phyloP scores from a whole-genome alignment of 2,113 vertebrate genomes.

The Pseudois nayaur region DNA sequence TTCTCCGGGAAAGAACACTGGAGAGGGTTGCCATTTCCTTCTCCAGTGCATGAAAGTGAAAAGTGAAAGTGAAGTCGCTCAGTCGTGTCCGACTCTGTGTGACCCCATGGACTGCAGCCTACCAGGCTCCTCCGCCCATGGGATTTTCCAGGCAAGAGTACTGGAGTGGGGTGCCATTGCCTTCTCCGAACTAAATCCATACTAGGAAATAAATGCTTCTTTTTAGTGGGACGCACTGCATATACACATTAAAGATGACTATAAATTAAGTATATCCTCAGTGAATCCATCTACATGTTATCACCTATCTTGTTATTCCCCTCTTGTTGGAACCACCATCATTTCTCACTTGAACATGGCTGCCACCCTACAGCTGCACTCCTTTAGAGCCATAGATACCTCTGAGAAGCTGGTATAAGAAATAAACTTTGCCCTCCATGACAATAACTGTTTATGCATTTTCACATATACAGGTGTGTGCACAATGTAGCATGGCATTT shows the following conservation, averaged over 20 bases:
- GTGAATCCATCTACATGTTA: background rate
- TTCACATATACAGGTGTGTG: background rate
- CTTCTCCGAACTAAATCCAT: background rate
- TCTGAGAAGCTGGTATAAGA: background rate
- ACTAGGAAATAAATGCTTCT: background rate
- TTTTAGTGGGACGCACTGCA: background rate
- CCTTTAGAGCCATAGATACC: background rate
- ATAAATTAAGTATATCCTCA: background rate
- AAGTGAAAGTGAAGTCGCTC: too few relatives aligned
- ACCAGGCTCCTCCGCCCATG: too few relatives aligned
- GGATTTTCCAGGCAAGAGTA: too few relatives aligned
- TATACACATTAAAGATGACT: background rate
- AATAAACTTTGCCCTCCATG: background rate
- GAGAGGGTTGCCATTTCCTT: too few relatives aligned
- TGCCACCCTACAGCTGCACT: background rate
- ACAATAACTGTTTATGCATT: background rate
- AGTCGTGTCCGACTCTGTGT: too few relatives aligned
- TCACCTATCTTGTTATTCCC: background rate
- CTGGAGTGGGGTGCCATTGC: too few relatives aligned
- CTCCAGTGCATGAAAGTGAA: too few relatives aligned
- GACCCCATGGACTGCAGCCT: too few relatives aligned
- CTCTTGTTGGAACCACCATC: background rate
- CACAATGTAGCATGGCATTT: background rate
- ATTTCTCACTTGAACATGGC: background rate
- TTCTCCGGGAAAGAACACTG: too few relatives aligned